Percentiles rank a stretch among this genome's conserved stretches.
Conservation (phyloP, 2,113 vertebrate genomes). For the Apteryx mantelli region DNA sequence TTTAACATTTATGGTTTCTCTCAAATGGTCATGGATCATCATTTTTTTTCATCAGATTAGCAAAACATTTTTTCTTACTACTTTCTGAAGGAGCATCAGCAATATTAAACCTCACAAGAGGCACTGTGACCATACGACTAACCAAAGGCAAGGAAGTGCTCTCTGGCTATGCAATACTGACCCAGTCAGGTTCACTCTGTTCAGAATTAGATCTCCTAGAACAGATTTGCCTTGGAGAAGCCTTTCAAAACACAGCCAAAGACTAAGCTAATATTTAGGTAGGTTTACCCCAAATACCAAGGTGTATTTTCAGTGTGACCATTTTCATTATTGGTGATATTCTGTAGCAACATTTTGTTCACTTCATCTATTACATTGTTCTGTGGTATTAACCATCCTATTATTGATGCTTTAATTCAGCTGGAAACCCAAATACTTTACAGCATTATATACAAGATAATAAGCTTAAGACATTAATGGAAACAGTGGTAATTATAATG, state of each 20-base stretch:
- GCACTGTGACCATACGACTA: accelerated
- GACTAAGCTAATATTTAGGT: not conserved
- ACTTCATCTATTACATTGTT: not conserved
- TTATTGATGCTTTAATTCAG: not conserved
- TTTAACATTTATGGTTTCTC: not conserved
- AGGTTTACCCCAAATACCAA: not conserved
- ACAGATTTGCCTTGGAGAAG: not conserved
- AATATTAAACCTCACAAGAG: not conserved
- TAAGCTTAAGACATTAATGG: not conserved
- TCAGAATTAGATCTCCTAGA: not conserved
- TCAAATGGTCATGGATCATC: not conserved
- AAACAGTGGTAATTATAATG: not conserved
- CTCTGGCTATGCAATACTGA: accelerated
- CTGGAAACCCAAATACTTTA: not conserved
- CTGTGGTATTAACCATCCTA: not conserved
- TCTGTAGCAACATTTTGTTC: not conserved
- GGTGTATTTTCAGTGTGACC: too few species aligned
- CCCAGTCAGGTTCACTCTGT: not conserved
- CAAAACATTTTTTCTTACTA: not conserved
- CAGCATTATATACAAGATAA: not conserved
- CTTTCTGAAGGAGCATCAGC: not conserved
- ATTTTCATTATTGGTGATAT: not conserved
- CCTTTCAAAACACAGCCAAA: not conserved
- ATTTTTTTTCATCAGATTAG: not conserved
- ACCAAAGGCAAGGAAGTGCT: accelerated